phyloP scores from a whole-genome alignment of 1,140 invertebrate species.

The Phthorimaea operculella region DNA sequence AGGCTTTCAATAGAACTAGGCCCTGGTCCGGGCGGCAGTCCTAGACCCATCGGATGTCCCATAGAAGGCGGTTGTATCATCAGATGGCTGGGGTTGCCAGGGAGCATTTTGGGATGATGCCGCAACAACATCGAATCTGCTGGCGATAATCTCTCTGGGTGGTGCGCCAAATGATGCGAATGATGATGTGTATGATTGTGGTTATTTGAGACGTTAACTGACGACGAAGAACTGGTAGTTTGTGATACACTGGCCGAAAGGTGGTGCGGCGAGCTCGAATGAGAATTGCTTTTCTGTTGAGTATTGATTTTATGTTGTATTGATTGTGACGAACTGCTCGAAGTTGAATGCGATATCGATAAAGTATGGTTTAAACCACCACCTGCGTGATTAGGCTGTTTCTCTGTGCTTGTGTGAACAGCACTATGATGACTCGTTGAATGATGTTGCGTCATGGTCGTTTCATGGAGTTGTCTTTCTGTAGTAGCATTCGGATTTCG shows the following conservation, averaged over 20 bases:
- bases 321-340: constrained; percentile 71
- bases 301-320: constrained; percentile 71
- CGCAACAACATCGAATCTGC: constrained; percentile 65
- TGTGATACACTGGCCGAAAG: constrained; percentile 66
- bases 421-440: constrained; percentile 72
- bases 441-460: constrained; percentile 72
- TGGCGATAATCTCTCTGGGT: constrained; percentile 65
- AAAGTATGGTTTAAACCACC: constrained; percentile 68
- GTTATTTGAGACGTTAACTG: constrained; percentile 62
- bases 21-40: constrained; percentile 65
- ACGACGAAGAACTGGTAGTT: constrained; percentile 61
- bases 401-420: constrained; percentile 72
- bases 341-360: constrained; percentile 74
- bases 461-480: constrained; percentile 70
- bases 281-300: constrained; percentile 60
- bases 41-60: constrained; percentile 67
- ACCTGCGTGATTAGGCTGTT: constrained; percentile 68
- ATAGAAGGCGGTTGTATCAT: constrained; percentile 72
- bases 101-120: constrained; percentile 68
- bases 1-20: constrained; percentile 65
- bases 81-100: constrained; percentile 73
- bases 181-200: constrained; percentile 68
- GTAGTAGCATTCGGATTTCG: constrained; percentile 58
- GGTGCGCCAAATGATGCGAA: constrained; percentile 69
- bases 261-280: constrained; percentile 68